Evolutionary conservation across 2,797 vertebrate species (phyloP).

Genomic region (Synaphobranchus kaupii): DNA sequence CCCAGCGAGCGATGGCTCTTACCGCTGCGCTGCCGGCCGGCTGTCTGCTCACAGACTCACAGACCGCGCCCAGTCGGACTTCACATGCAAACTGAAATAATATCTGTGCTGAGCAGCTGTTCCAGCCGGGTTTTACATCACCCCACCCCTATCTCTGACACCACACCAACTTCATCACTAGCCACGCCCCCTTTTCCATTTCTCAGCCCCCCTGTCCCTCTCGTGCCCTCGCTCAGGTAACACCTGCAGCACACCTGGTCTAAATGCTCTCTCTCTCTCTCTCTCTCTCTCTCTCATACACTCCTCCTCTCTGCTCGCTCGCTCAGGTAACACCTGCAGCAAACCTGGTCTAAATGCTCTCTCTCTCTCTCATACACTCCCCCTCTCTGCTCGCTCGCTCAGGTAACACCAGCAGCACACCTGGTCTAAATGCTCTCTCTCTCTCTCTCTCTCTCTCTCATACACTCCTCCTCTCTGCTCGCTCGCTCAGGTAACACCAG

Average conservation of each 20-base stretch:
- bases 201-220: not conserved
- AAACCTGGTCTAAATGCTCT: too few relatives aligned
- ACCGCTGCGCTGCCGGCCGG: slow-evolving; percentile 24
- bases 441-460: too few relatives aligned
- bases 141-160: not conserved
- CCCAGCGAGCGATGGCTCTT: slow-evolving; percentile 2
- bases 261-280: not conserved
- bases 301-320: too few relatives aligned
- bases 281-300: too few relatives aligned
- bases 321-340: too few relatives aligned
- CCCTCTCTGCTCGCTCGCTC: too few relatives aligned
- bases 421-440: too few relatives aligned
- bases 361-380: too few relatives aligned
- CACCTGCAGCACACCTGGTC: not conserved
- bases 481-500: too few relatives aligned
- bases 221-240: not conserved
- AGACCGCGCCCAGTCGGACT: not conserved
- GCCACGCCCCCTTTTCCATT: not conserved
- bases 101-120: not conserved
- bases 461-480: too few relatives aligned
- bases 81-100: not conserved
- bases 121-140: not conserved
- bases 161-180: not conserved
- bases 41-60: not conserved
- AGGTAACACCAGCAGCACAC: too few relatives aligned